Evolutionary conservation across 1,140 invertebrate species (phyloP), one percentile per base, ranked within the genome.

Genomic region (Bradynema listronoti): DNA sequence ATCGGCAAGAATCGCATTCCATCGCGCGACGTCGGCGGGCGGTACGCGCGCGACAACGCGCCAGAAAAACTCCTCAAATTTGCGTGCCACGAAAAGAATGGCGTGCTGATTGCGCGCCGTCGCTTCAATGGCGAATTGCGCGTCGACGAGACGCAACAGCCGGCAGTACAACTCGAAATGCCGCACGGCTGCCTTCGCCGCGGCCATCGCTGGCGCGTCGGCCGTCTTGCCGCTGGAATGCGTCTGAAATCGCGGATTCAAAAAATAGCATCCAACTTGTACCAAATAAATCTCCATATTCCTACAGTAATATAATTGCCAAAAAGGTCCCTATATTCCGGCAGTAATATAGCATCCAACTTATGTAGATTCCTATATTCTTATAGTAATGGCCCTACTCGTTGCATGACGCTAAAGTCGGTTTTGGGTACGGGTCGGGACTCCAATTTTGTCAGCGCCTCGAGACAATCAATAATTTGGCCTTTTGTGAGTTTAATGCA

Each of bases 11-110:
- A 9, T 47, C 11, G 7, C 7, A 22, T 47, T 29, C 45, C 45
- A 47, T 47, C 29, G 19, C 7, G 19, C 29, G 45, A 47, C 19
- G 7, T 14, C 7, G 9, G 7, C 22, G 7, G 7, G 19, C 19
- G 11, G 11, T 14, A 47, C 7, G 7, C 45, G 45, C 7, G 45
- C 19, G 7, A 47, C 22, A 9, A 24, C 19, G 19, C 29, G 19
- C 45, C 45, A 47, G 22, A 47, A 47, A 22, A 47, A 47, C 7
- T 47, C 45, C 29, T 47, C 45, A 22, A 47, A 47, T 22, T 47
- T 47, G 19, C 22, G 7, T 29, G 29, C 11, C 7, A 47, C 22
- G 29, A 47, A 47, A 9, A 47, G 19, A 7, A 47, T 11, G 7
- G 45, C 45, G 19, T 24, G 45, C 45, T 22, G 7, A 22, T 47